Conservation (phyloP, 2,888 invertebrate genomes). For the Pollenia labialis region DNA sequence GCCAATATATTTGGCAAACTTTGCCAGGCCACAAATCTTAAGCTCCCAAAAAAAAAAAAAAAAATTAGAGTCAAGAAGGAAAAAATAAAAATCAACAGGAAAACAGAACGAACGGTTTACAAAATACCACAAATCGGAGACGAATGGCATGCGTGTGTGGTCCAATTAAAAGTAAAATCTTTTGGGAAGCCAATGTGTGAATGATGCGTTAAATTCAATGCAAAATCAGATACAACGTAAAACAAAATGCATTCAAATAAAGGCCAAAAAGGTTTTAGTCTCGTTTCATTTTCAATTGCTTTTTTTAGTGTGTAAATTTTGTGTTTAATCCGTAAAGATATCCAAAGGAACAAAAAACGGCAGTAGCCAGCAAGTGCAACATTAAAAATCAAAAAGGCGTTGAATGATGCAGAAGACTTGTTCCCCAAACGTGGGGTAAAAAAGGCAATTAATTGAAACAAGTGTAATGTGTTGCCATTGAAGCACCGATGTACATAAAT, state of each 20-base stretch:
- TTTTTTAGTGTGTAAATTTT: constrained; percentile 39
- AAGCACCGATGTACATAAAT: constrained; percentile 64
- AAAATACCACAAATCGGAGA: constrained; percentile 62
- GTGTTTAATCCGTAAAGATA: constrained; percentile 24
- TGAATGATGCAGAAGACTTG: constrained; percentile 75
- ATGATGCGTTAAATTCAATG: constrained; percentile 82
- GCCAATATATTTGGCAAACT: constrained; percentile 73
- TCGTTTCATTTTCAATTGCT: constrained; percentile 1
- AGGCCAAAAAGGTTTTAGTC: constrained; percentile 67
- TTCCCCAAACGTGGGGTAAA: constrained; percentile 66
- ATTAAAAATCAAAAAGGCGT: constrained; percentile 74
- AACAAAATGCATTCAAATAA: constrained; percentile 63
- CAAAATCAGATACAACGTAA: constrained; percentile 64
- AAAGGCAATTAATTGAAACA: constrained; percentile 81
- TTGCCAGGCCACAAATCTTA: constrained; percentile 41
- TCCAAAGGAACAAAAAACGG: background rate
- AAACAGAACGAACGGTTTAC: constrained; percentile 42
- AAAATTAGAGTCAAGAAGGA: background rate
- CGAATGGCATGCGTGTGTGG: constrained; percentile 78
- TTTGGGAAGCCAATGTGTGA: constrained; percentile 80
- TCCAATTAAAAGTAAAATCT: constrained; percentile 81
- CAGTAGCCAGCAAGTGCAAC: constrained; percentile 63
- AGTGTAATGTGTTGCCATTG: constrained; percentile 72
- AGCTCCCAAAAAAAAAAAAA: background rate
- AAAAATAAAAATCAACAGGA: constrained; percentile 17